Base-by-base conservation (phyloP, 2,113 vertebrate genomes). In the Australoheros scitulus region DNA sequence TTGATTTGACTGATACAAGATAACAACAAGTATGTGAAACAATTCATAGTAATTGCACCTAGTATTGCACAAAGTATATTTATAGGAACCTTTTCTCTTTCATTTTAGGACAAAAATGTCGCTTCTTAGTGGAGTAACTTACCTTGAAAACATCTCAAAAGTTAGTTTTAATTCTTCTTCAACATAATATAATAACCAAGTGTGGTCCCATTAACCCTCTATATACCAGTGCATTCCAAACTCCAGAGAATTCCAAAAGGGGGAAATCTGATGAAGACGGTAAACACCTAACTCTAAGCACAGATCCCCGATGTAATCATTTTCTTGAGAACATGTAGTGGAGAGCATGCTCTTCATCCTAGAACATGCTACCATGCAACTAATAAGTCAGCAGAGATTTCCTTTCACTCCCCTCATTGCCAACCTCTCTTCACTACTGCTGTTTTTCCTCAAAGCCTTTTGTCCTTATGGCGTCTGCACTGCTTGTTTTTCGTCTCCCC, bases 381-480 rank as follows among this genome's bases (percentile, higher is more conserved):
- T 87, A 88, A 89, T 87, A 82, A 83, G 87, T 91, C 88, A 81
- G 79, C 64, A 70, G 91, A 79, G 87, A 82, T 77, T 84, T 83
- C 11, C 36, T 68, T 79, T 77, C 18, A 10, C 56, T 61, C 60
- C 15, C 3, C 14, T 64, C 32, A 47, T 50, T 9, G 26, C 26
- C 29, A 47, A 7, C n/a, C 61, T 65, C 10, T 63, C 56, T 8
- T 64, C 61, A 13, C 15, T 59, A 52, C 52, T 60, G 8, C 52
- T 57, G 4, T 38, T 52, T 55, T 7, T 60, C 43, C 26, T 47
- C 15, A 72, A 32, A 72, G 17, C 17, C 17, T 34, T 34, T 43
- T 38, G 9, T n/a, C 56, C 61, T 34, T 14, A 50, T 3, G 18
- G 1, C 58, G 56, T 56, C 3, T 57, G 14, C 18, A 13, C 59